Conservation (phyloP, 2,797 vertebrate genomes). For the Schizothorax lantsangensis region DNA sequence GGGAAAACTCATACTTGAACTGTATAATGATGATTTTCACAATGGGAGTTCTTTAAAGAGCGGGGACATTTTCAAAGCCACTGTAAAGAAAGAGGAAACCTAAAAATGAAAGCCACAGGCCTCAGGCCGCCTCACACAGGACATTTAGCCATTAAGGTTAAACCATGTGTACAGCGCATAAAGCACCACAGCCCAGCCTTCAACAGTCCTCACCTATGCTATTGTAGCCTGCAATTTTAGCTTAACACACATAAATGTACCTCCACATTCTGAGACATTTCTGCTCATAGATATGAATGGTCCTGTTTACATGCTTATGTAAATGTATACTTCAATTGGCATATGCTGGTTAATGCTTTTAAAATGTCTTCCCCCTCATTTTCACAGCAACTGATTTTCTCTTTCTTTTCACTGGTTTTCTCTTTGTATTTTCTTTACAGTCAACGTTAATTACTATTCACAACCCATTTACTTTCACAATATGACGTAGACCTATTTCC, state of each 20-base stretch:
- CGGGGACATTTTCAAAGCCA: constrained; percentile 74
- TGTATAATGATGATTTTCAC: constrained; percentile 70
- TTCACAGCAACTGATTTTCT: neutral
- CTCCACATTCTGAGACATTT: constrained; percentile 39
- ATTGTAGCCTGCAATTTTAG: constrained; percentile 76
- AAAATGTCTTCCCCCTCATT: constrained; percentile 39
- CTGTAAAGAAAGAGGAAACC: constrained; percentile 70
- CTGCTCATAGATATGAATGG: constrained; percentile 44
- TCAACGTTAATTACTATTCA: constrained; percentile 3
- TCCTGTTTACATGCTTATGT: constrained; percentile 44
- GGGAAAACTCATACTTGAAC: constrained; percentile 59
- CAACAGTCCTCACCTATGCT: constrained; percentile 77
- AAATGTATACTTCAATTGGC: constrained; percentile 43
- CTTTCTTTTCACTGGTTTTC: neutral
- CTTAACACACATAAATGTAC: constrained; percentile 51
- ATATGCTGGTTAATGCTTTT: constrained; percentile 50
- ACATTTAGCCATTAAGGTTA: constrained; percentile 68
- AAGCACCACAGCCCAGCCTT: constrained; percentile 72
- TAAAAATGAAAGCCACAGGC: constrained; percentile 71
- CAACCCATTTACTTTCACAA: neutral
- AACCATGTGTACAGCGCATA: constrained; percentile 60
- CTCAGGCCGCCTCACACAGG: constrained; percentile 61
- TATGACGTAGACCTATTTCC: neutral
- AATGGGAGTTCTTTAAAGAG: constrained; percentile 64
- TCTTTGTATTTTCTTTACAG: constrained; percentile 1